These are phyloP conservation scores for Polydrusus pterygomalis DNA, from an alignment of 2,888 invertebrate species.

Conservation along the genomic window DNA sequence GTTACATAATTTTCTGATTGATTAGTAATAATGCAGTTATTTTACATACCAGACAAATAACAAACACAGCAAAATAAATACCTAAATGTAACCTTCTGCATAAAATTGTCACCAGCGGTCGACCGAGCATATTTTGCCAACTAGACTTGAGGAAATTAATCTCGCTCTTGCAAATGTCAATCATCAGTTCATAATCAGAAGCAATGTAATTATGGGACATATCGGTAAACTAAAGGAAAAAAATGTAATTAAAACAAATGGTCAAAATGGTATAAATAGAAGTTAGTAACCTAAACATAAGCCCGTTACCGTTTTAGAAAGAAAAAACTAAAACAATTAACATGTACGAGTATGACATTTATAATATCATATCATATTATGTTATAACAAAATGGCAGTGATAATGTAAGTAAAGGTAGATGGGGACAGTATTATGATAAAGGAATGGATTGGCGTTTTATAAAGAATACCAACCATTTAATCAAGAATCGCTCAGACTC, in stretches of 20 bases:
- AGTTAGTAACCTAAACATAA: background rate
- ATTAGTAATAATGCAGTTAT: conserved; percentile 1
- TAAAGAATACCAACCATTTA: too few relatives aligned
- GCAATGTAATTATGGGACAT: conserved; percentile 98
- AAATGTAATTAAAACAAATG: conserved; percentile 17
- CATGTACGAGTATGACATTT: too few relatives aligned
- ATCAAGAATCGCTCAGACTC: too few relatives aligned
- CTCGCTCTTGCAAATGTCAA: conserved; percentile 97
- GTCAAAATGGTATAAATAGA: conserved; percentile 6
- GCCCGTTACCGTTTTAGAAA: background rate
- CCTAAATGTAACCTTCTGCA: conserved; percentile 93
- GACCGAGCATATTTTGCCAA: conserved; percentile 98
- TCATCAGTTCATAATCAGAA: conserved; percentile 97
- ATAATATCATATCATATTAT: too few relatives aligned
- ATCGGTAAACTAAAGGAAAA: conserved; percentile 91
- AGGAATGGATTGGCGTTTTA: too few relatives aligned
- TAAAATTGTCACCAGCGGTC: conserved; percentile 94
- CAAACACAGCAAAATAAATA: conserved; percentile 65
- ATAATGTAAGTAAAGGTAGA: too few relatives aligned
- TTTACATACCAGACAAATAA: conserved; percentile 8
- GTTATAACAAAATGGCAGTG: too few relatives aligned
- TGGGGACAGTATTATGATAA: too few relatives aligned
- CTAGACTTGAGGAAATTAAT: conserved; percentile 98
- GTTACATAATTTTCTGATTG: too few relatives aligned
- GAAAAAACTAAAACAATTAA: too few relatives aligned